Base-by-base conservation (phyloP, 1,140 invertebrate species). In the Eueides isabella region DNA sequence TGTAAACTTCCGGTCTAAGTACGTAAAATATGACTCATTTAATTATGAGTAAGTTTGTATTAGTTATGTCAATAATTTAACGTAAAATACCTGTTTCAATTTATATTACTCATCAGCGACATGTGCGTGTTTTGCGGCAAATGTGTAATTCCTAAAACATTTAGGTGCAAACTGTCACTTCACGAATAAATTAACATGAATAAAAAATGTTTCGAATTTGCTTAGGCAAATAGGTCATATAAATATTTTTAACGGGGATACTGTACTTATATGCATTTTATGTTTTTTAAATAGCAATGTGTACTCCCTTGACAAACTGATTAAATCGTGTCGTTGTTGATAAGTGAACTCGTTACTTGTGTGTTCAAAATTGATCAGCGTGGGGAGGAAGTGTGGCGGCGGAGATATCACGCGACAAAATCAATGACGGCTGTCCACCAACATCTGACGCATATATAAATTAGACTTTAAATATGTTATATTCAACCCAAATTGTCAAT, bases 391-490 rank as follows among this genome's bases (percentile, higher is more conserved):
- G 78, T 83, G 76, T 76, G 74, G 61, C 78, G 64, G 76, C 33
- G 72, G 67, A 76, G 77, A 82, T 80, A 79, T 79, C 77, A 77
- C 71, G 78, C 83, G 84, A 85, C 81, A 80, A 85, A 87, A 87
- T 87, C 80, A 83, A 82, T 85, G 82, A 74, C 76, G 55, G 65
- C 35, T 73, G 67, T 66, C 66, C 48, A 44, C 23, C 12, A 23
- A 12, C 48, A 55, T 55, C 19, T 55, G 48, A 55, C 23, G 48
- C 48, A 23, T 55, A 55, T 55, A 55, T 16, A 19, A n/a, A 44
- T 55, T 11, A 55, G 9, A 2, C 48, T 19, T 26, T n/a, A 23
- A 12, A 26, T 26, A 55, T 26, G 19, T 2, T 19, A 48, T 48
- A 38, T 48, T 48, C 2, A n/a, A 5, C n/a, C 23, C 9, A 55